These are phyloP conservation scores for Campoplex nolae DNA, from an alignment of 2,888 invertebrate species.

Conservation along the genomic window DNA sequence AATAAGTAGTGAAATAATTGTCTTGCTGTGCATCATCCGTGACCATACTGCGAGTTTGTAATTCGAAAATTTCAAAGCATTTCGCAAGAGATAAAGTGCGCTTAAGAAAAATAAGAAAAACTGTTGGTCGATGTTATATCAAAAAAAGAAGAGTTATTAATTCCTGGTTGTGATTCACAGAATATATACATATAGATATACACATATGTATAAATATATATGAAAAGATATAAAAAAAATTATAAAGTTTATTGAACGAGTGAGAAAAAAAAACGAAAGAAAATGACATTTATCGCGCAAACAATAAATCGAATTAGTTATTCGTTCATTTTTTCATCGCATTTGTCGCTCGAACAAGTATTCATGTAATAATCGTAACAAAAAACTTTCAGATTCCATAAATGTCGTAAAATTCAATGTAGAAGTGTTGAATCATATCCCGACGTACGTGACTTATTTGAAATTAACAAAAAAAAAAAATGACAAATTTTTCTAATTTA, in stretches of 20 bases:
- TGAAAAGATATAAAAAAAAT: slow-evolving; percentile 54
- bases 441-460: slow-evolving; percentile 48
- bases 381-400: slow-evolving; percentile 46
- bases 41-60: neutral
- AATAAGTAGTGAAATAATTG: neutral
- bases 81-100: slow-evolving; percentile 55
- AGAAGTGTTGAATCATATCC: slow-evolving; percentile 46
- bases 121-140: slow-evolving; percentile 57
- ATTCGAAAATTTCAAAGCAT: neutral
- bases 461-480: slow-evolving; percentile 29
- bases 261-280: slow-evolving; percentile 66
- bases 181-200: slow-evolving; percentile 52
- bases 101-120: slow-evolving; percentile 46
- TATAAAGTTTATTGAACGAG: slow-evolving; percentile 73
- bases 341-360: slow-evolving; percentile 9
- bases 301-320: neutral
- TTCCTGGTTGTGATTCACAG: slow-evolving; percentile 71
- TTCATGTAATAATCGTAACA: slow-evolving; percentile 27
- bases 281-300: neutral
- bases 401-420: slow-evolving; percentile 53
- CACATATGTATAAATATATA: slow-evolving; percentile 40
- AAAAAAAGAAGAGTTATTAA: slow-evolving; percentile 60
- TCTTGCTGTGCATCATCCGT: neutral
- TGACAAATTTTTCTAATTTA: slow-evolving; percentile 22
- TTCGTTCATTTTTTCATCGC: slow-evolving; percentile 20